Percentiles rank a stretch among this genome's conserved stretches.
Conservation (phyloP, 2,113 vertebrate genomes). For the Girardinichthys multiradiatus region DNA sequence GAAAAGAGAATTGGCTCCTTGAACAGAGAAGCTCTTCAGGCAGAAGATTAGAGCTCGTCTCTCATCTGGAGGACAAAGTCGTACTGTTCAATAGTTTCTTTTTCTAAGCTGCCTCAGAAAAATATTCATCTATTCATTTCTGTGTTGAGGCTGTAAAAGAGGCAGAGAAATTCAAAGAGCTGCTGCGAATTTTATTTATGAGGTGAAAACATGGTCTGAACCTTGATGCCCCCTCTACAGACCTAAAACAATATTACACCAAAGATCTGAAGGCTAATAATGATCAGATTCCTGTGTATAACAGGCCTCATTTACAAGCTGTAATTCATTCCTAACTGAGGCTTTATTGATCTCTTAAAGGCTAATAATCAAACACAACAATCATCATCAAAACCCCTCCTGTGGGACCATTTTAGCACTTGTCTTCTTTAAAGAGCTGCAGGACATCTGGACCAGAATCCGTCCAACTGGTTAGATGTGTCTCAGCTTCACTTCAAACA, state of each 20-base stretch:
- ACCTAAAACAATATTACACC: not conserved
- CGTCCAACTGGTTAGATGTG: not conserved
- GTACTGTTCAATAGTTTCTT: conserved; percentile 22
- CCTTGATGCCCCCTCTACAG: not conserved
- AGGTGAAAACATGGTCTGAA: not conserved
- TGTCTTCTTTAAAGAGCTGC: not conserved
- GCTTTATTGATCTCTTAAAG: not conserved
- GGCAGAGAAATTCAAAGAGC: not conserved
- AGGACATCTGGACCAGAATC: not conserved
- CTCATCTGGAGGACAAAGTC: conserved; percentile 33
- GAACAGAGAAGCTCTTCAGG: conserved; percentile 27
- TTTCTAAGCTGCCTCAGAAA: conserved; percentile 6
- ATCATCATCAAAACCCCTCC: not conserved
- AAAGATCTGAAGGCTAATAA: not conserved
- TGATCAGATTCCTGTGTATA: not conserved
- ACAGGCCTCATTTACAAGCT: not conserved
- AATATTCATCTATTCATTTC: conserved; percentile 18
- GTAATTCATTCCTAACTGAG: not conserved
- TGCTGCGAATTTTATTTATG: not conserved
- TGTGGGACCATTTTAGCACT: not conserved
- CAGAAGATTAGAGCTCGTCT: conserved; percentile 9
- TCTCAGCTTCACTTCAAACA: not conserved
- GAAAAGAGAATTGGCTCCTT: conserved; percentile 27
- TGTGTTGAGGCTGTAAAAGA: conserved; percentile 10
- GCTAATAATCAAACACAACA: not conserved